Evolutionary conservation across 2,113 vertebrate genomes (phyloP).

Genomic region (Anoura caudifer): DNA sequence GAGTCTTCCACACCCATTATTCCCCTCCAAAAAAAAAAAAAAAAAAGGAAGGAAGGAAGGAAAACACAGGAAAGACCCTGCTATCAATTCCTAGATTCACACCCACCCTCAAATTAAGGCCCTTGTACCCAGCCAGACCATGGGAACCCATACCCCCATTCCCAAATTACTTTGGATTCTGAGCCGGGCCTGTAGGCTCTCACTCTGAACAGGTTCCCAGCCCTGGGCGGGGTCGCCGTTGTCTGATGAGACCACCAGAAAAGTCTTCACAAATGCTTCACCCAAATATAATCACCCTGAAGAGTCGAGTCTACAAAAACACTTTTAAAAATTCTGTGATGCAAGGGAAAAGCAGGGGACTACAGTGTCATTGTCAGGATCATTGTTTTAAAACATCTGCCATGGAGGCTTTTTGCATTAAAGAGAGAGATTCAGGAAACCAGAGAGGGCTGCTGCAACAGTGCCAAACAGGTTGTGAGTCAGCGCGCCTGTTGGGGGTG

Average conservation of each 20-base stretch:
- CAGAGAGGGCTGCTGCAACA: neutral
- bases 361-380: neutral
- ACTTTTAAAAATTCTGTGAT: neutral
- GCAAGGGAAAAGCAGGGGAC: constrained; percentile 21
- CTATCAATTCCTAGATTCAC: neutral
- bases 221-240: rapidly evolving
- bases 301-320: constrained; percentile 7
- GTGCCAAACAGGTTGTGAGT: constrained; percentile 68
- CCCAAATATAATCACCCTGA: neutral
- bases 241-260: neutral
- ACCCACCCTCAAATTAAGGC: neutral
- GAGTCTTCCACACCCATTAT: neutral
- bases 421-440: constrained; percentile 50
- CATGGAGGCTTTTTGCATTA: neutral
- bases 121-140: neutral
- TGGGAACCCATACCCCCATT: too few species aligned
- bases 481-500: neutral
- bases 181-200: neutral
- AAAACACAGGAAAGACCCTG: neutral
- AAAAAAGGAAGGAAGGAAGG: neutral
- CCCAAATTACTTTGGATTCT: neutral
- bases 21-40: neutral
- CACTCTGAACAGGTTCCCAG: neutral
- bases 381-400: constrained; percentile 66
- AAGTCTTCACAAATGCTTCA: neutral